Evolutionary conservation across 1,140 invertebrate species (phyloP), one percentile per base, ranked within the genome.

Genomic region (Drosophila virilis): DNA sequence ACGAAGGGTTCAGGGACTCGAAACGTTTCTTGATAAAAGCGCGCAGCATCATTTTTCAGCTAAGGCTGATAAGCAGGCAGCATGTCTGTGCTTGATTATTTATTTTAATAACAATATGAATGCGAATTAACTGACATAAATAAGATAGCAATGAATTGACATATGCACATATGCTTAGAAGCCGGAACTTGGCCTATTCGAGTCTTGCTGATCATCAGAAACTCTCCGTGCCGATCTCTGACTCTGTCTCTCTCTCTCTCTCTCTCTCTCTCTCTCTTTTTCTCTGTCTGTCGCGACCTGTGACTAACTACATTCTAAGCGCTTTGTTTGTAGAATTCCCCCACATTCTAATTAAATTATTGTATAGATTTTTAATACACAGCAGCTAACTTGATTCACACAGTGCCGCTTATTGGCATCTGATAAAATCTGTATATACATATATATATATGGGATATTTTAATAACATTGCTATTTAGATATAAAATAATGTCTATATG

Each of bases 161-260:
- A n/a, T 74, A 83, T 78, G 73, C 80, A 75, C 71, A 88, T 79
- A 72, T 71, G 72, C 42, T 79, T 74, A 67, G 40, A 43, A 89
- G 74, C 84, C 84, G 83, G 83, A 88, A 88, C 83, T 88, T 50
- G 67, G 52, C 75, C 82, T 67, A 52, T 67, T 57, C 51, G 46
- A 32, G 54, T 33, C 32, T 22, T 15, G 7, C 7, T 6, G 37
- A 22, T 32, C 8, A 60, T 17, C 43, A 46, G 22, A 33, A 50
- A 42, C 50, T 45, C 61, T 71, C 8, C 8, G 12, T 70, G 40
- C n/a, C 7, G n/a, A 51, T 28, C 42, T 55, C 54, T 43, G 15
- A 37, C 32, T 48, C 33, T 62, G 6, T 62, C 33, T 46, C 15
- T 40, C 12, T 51, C 2, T 22, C 33, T 12, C 32, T 48, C 33